phyloP scores from a whole-genome alignment of 1,140 invertebrate genomes.

The Homarus americanus region DNA sequence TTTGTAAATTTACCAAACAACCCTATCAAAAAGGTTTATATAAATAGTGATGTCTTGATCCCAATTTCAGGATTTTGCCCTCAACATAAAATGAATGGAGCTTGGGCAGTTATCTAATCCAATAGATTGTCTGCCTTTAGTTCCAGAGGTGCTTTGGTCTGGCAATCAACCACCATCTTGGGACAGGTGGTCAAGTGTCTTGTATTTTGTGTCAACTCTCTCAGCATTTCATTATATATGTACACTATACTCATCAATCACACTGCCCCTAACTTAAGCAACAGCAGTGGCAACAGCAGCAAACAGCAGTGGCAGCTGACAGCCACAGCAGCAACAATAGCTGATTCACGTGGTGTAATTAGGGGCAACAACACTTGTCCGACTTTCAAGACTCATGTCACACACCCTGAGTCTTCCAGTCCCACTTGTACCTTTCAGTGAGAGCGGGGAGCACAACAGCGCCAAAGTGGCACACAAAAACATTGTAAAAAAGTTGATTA shows the following conservation, averaged over 20 bases:
- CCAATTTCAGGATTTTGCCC: background rate
- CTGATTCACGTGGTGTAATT: slow-evolving; percentile 2
- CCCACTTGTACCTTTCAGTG: slow-evolving; percentile 33
- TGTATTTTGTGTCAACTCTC: slow-evolving; percentile 22
- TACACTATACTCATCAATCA: slow-evolving; percentile 20
- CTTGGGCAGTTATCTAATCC: background rate
- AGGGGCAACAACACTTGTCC: slow-evolving; percentile 40
- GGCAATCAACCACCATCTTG: slow-evolving; percentile 8
- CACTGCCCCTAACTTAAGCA: slow-evolving; percentile 26
- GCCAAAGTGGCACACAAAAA: slow-evolving; percentile 19
- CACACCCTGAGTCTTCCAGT: slow-evolving; percentile 45
- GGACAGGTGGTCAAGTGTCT: background rate
- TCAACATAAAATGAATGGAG: slow-evolving; percentile 4
- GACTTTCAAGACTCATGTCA: slow-evolving; percentile 39
- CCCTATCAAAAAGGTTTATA: background rate
- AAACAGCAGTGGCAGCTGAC: slow-evolving; percentile 44
- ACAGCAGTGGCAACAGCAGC: slow-evolving; percentile 52
- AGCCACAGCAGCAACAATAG: slow-evolving; percentile 29
- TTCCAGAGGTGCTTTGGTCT: slow-evolving; percentile 17
- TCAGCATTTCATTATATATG: slow-evolving; percentile 39
- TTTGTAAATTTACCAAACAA: background rate
- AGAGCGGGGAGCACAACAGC: slow-evolving; percentile 22
- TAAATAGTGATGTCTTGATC: background rate
- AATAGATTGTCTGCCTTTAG: background rate
- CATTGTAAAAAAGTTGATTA: slow-evolving; percentile 11